phyloP scores from a whole-genome alignment of 2,888 invertebrate species.

The Drosophila pseudotalamancana region DNA sequence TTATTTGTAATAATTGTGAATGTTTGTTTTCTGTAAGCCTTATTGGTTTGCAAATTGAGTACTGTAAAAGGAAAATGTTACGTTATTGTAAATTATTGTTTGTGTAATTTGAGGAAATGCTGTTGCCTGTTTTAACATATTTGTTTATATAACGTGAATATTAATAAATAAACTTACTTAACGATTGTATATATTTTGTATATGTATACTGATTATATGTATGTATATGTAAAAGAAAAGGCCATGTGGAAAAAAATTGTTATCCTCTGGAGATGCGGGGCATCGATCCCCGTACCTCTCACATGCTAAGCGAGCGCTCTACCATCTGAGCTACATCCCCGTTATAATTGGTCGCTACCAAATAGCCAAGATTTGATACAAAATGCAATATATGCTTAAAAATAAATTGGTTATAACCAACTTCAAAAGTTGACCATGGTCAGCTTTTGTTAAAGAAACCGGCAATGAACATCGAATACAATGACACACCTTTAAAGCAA shows the following conservation, averaged over 20 bases:
- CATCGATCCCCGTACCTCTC: conserved; percentile 85
- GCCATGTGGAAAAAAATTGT: background rate
- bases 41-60: too few species aligned
- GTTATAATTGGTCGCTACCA: background rate
- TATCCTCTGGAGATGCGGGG: conserved; percentile 83
- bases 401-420: conserved; percentile 6
- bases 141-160: too few species aligned
- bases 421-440: conserved; percentile 11
- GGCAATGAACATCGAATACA: background rate
- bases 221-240: background rate
- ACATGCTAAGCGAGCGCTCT: conserved; percentile 85
- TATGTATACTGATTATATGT: background rate
- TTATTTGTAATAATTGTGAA: background rate
- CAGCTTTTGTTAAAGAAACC: background rate
- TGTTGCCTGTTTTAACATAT: too few species aligned
- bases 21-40: background rate
- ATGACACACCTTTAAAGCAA: conserved; percentile 3
- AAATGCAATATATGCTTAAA: background rate
- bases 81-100: too few species aligned
- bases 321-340: conserved; percentile 84
- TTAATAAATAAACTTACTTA: too few species aligned
- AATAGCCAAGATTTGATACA: conserved; percentile 7
- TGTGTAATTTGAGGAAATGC: too few species aligned
- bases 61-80: too few species aligned
- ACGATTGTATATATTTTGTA: too few species aligned